Conservation (phyloP, 2,888 invertebrate genomes). For the Drosophila seclusa region DNA sequence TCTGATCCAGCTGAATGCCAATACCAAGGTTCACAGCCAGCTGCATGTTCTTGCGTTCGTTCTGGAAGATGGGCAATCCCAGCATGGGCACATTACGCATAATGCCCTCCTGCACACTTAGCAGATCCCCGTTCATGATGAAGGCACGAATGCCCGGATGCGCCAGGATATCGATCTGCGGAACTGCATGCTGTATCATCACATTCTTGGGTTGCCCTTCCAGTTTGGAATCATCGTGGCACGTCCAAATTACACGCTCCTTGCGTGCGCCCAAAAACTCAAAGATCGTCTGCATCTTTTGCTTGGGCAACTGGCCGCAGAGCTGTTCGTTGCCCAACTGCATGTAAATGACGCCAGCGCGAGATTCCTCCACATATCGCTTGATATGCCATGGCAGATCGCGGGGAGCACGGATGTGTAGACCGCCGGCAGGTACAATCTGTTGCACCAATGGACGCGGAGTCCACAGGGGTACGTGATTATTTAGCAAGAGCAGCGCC, state of each 20-base stretch:
- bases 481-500: slow-evolving; percentile 85
- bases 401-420: slow-evolving; percentile 85
- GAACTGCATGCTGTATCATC: slow-evolving; percentile 85
- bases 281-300: slow-evolving; percentile 81
- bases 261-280: slow-evolving; percentile 83
- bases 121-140: slow-evolving; percentile 84
- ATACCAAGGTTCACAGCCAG: slow-evolving; percentile 78
- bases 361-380: slow-evolving; percentile 84
- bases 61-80: slow-evolving; percentile 84
- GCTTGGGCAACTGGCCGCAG: slow-evolving; percentile 83
- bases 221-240: slow-evolving; percentile 83
- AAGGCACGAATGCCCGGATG: slow-evolving; percentile 85
- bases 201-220: slow-evolving; percentile 84
- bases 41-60: slow-evolving; percentile 83
- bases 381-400: slow-evolving; percentile 84
- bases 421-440: slow-evolving; percentile 86
- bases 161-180: slow-evolving; percentile 86
- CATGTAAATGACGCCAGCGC: slow-evolving; percentile 85
- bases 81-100: slow-evolving; percentile 84
- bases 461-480: slow-evolving; percentile 85
- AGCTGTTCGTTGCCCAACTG: slow-evolving; percentile 85
- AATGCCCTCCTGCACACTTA: slow-evolving; percentile 85
- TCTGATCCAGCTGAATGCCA: slow-evolving; percentile 77
- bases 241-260: slow-evolving; percentile 85
- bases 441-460: slow-evolving; percentile 85